phyloP scores from a whole-genome alignment of 2,113 vertebrate genomes.

The Notothenia rossii region DNA sequence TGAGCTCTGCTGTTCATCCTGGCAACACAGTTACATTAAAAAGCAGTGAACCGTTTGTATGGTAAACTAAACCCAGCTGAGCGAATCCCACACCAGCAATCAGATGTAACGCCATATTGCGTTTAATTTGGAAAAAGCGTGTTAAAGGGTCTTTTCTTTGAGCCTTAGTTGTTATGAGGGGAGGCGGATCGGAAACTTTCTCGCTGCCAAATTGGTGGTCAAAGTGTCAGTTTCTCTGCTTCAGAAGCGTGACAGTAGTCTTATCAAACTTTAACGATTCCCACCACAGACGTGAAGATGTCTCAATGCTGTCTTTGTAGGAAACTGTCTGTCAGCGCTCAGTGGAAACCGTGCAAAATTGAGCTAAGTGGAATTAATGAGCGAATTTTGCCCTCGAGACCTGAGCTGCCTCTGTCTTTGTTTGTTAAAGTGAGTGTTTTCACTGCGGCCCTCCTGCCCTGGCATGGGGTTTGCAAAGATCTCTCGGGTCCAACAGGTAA shows the following conservation, averaged over 20 bases:
- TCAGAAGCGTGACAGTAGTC: conserved; percentile 47
- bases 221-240: conserved; percentile 40
- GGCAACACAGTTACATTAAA: conserved; percentile 49
- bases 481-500: conserved; percentile 75
- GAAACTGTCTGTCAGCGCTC: conserved; percentile 65
- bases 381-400: conserved; percentile 70
- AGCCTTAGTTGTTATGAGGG: conserved; percentile 19
- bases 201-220: conserved; percentile 50
- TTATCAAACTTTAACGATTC: conserved; percentile 57
- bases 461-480: conserved; percentile 55
- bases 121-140: conserved; percentile 74
- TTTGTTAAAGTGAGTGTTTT: conserved; percentile 72
- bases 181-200: conserved; percentile 60
- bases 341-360: conserved; percentile 67
- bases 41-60: conserved; percentile 58
- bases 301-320: conserved; percentile 71
- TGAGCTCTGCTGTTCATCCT: conserved; percentile 53
- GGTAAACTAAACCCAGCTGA: conserved; percentile 70
- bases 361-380: conserved; percentile 80
- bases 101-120: conserved; percentile 61
- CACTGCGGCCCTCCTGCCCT: conserved; percentile 47
- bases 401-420: conserved; percentile 62
- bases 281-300: conserved; percentile 65
- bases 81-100: conserved; percentile 50
- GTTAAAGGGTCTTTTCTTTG: conserved; percentile 48